A percentile compares a stretch with the other conserved stretches of the same genome.
Evolutionary conservation across 1,140 invertebrate species (phyloP).

Genomic region (Doryteuthis pealeii): DNA sequence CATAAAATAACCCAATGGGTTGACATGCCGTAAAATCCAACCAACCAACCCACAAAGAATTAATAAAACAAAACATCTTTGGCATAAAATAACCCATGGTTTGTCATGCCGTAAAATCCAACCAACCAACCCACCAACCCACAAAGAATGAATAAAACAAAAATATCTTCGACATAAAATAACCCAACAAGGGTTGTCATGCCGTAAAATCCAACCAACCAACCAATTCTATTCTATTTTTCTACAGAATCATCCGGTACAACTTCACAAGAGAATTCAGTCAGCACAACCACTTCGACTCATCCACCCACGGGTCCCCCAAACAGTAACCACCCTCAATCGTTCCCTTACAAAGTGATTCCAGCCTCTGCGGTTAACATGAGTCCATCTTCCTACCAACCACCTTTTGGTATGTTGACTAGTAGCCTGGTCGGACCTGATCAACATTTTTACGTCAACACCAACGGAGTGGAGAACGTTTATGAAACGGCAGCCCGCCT

Average conservation of each 20-base stretch:
- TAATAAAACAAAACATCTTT: too few species aligned
- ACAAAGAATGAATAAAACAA: too few species aligned
- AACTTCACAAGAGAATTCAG: conserved; percentile 13
- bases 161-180: too few species aligned
- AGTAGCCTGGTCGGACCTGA: neutral
- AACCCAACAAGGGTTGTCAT: too few species aligned
- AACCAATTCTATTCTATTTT: too few species aligned
- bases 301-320: neutral
- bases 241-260: neutral
- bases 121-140: too few species aligned
- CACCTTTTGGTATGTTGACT: neutral
- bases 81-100: too few species aligned
- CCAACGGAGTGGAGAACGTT: conserved; percentile 58
- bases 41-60: too few species aligned
- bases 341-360: conserved; percentile 37
- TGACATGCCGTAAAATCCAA: too few species aligned
- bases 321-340: conserved; percentile 1
- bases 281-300: conserved; percentile 12
- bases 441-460: conserved; percentile 6
- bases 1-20: too few species aligned
- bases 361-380: conserved; percentile 32
- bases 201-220: too few species aligned
- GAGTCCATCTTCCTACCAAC: conserved; percentile 20
- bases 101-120: too few species aligned
- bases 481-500: conserved; percentile 86